Percentiles rank a stretch among this genome's conserved stretches.
Conservation (phyloP, 2,888 invertebrate species). For the Bibio marci region DNA sequence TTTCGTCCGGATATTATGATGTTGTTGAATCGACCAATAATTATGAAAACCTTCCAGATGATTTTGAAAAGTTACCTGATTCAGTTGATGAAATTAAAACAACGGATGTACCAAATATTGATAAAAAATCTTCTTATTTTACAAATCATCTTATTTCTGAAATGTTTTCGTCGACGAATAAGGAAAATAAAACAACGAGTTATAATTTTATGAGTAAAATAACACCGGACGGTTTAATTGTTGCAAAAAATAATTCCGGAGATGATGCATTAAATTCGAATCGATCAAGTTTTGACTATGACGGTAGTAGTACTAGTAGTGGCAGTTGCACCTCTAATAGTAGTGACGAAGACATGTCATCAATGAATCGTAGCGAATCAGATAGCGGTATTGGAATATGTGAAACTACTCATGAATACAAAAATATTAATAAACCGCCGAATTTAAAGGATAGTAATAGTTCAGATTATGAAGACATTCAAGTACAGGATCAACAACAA, state of each 20-base stretch:
- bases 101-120: conserved; percentile 10
- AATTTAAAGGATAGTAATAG: conserved; percentile 20
- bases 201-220: conserved; percentile 29
- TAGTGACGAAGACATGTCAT: conserved; percentile 26
- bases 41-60: conserved; percentile 27
- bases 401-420: conserved; percentile 24
- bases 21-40: conserved; percentile 24
- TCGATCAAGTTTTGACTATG: conserved; percentile 25
- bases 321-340: conserved; percentile 18
- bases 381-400: conserved; percentile 30
- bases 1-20: conserved; percentile 27
- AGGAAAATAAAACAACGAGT: conserved; percentile 5
- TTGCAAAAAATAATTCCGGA: conserved; percentile 25
- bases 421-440: conserved; percentile 14
- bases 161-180: conserved; percentile 25
- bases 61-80: conserved; percentile 10
- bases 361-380: conserved; percentile 30
- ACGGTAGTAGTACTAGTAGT: too few species aligned
- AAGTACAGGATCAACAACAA: conserved; percentile 14
- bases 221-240: conserved; percentile 28
- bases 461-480: conserved; percentile 29
- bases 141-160: conserved; percentile 28
- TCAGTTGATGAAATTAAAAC: conserved; percentile 4
- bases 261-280: conserved; percentile 29
- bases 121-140: conserved; percentile 3